These are phyloP conservation scores for Triplophysa yarkandensis DNA, from an alignment of 2,797 vertebrate species.

Conservation along the genomic window DNA sequence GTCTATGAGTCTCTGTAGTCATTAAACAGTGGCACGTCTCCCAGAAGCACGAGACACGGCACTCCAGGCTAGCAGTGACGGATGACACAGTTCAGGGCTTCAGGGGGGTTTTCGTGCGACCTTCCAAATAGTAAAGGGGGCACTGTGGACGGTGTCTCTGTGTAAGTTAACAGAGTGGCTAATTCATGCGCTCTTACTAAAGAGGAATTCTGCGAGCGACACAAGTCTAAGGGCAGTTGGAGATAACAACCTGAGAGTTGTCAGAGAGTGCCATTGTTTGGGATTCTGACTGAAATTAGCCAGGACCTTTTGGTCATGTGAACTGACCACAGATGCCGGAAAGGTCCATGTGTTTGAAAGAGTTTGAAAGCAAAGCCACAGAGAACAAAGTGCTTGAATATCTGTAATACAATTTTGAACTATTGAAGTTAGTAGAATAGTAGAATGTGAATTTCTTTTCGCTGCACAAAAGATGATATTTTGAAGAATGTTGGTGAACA, in stretches of 20 bases:
- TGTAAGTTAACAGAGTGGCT: constrained; percentile 50
- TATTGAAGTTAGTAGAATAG: too few species aligned
- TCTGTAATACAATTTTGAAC: too few species aligned
- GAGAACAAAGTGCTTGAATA: too few species aligned
- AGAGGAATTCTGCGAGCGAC: constrained; percentile 45
- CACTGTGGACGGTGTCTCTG: constrained; percentile 41
- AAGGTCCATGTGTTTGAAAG: background rate
- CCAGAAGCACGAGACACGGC: constrained; percentile 43
- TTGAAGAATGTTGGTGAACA: too few species aligned
- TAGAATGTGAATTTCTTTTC: too few species aligned
- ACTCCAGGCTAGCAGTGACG: constrained; percentile 52
- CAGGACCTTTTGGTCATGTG: constrained; percentile 52
- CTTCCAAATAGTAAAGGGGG: constrained; percentile 42
- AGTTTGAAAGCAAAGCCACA: background rate
- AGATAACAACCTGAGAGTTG: constrained; percentile 59
- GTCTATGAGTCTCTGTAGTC: constrained; percentile 51
- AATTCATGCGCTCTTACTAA: constrained; percentile 53
- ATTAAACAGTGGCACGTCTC: constrained; percentile 54
- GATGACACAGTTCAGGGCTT: constrained; percentile 55
- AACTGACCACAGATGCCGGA: constrained; percentile 35
- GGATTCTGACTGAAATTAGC: constrained; percentile 41
- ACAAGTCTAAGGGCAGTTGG: constrained; percentile 56
- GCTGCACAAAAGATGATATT: too few species aligned
- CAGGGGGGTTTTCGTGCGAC: constrained; percentile 42
- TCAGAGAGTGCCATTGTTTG: constrained; percentile 53